Evolutionary conservation across 2,113 vertebrate genomes (phyloP).

Genomic region (Toxostoma redivivum): DNA sequence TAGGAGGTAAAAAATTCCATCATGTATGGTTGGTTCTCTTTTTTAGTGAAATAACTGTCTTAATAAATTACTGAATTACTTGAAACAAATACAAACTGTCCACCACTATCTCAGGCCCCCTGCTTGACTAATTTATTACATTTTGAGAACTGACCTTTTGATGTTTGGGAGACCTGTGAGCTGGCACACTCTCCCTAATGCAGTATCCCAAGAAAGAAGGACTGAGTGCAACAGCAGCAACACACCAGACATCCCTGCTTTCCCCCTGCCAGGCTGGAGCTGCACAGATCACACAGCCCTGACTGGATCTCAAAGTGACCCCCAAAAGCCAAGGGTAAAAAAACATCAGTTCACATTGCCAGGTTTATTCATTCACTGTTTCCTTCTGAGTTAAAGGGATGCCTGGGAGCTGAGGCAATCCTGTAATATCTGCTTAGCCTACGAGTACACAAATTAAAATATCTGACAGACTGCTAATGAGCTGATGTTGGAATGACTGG

Average conservation of each 20-base stretch:
- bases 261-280: neutral
- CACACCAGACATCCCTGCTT: neutral
- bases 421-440: constrained; percentile 65
- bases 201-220: neutral
- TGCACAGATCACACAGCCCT: neutral
- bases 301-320: neutral
- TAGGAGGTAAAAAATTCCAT: neutral
- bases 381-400: constrained; percentile 54
- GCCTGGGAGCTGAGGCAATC: neutral
- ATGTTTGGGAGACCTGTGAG: neutral
- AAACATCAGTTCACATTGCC: neutral
- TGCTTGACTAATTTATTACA: neutral
- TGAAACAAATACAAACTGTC: neutral
- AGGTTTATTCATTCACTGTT: neutral
- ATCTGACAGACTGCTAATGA: constrained; percentile 88
- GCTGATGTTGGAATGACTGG: constrained; percentile 78
- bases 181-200: accelerated
- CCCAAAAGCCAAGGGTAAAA: neutral
- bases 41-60: neutral
- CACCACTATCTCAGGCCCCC: neutral
- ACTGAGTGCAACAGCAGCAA: neutral
- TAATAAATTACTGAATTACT: neutral
- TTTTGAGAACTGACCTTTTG: neutral
- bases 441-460: constrained; percentile 74
- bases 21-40: accelerated